Evolutionary conservation across 2,113 vertebrate species (phyloP), one percentile per base, ranked within the genome.

Genomic region (Sinocyclocheilus grahami): DNA sequence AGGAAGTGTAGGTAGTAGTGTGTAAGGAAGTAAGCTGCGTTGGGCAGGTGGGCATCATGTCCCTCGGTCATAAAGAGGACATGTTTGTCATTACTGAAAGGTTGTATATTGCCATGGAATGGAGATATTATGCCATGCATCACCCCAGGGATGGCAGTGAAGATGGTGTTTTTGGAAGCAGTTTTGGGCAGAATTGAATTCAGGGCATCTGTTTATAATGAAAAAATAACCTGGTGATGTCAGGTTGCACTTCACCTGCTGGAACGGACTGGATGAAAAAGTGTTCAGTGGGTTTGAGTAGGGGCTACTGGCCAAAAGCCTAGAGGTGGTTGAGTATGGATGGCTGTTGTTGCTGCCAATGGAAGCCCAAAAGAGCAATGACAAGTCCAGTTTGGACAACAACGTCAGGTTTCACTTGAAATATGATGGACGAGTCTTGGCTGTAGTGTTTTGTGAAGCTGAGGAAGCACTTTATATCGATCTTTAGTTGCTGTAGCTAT

Each of bases 21-120:
- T 24, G 48, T 37, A 71, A 84, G 58, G 37, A 80, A 63, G 58
- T 77, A 58, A 63, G 69, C 67, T 37, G 67, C n/a, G 51, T 53
- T 74, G 82, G 67, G 51, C 82, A 75, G 69, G 82, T 84, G 81
- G 48, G 63, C 46, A n/a, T 16, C 46, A 37, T 71, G 62, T 53
- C 63, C 80, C 46, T 27, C 11, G 30, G 46, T 27, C 63, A 51
- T 30, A n/a, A 69, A 12, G 27, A 81, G 67, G 16, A 53, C 42
- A 53, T 22, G 42, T 30, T n/a, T 62, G 78, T 79, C 30, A 60
- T 67, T 5, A n/a, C n/a, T 65, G 42, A 20, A 30, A 51, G 63
- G 4, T 30, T 53, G 16, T 16, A 46, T 10, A 7, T 65, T 67
- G 60, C 60, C 3, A 53, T 37, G 1, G 18, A 82, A 71, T 53